A percentile compares a stretch with the other conserved stretches of the same genome.
phyloP scores from a whole-genome alignment of 2,797 vertebrate species.

The Pempheris klunzingeri region DNA sequence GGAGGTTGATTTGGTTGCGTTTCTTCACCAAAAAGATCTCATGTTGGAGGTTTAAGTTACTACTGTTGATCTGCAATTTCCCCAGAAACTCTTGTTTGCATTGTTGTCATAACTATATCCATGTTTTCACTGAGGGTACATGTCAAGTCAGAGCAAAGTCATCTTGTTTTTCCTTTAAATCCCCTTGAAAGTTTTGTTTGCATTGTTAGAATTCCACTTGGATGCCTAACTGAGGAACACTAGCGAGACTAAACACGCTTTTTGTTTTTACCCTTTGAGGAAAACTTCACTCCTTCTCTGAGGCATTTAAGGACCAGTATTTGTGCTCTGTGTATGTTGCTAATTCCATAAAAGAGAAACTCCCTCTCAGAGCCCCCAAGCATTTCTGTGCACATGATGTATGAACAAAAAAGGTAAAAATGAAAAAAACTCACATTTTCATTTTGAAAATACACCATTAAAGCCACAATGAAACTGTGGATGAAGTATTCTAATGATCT shows the following conservation, averaged over 20 bases:
- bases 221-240: neutral
- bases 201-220: neutral
- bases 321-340: neutral
- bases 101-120: neutral
- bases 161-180: conserved; percentile 3
- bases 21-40: neutral
- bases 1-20: neutral
- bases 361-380: too few relatives aligned
- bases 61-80: neutral
- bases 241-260: neutral
- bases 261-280: conserved; percentile 5
- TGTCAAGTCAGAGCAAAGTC: neutral
- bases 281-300: neutral
- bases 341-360: neutral
- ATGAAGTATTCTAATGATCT: neutral
- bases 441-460: too few relatives aligned
- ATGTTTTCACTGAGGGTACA: neutral
- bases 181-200: neutral
- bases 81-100: neutral
- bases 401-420: too few relatives aligned
- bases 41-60: neutral
- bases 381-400: too few relatives aligned
- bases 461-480: too few relatives aligned
- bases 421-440: too few relatives aligned
- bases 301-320: neutral